A percentile compares a stretch with the other conserved stretches of the same genome.
Conservation (phyloP, 1,140 invertebrate genomes). For the Drosophila kurseongensis region DNA sequence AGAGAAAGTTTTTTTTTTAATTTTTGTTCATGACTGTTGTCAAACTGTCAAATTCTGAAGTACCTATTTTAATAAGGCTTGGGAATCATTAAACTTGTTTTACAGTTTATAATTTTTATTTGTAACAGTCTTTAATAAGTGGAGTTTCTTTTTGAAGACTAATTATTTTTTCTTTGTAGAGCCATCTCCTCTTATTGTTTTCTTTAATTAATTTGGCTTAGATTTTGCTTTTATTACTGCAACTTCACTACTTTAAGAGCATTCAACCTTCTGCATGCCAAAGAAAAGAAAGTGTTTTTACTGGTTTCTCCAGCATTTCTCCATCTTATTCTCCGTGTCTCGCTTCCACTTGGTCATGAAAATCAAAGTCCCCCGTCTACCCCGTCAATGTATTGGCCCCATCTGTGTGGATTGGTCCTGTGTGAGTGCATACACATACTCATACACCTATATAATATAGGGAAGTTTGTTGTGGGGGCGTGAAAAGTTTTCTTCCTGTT, state of each 20-base stretch:
- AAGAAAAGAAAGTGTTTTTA: slow-evolving; percentile 15
- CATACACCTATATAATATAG: slow-evolving; percentile 5
- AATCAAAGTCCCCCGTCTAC: slow-evolving; percentile 43
- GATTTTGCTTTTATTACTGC: not conserved
- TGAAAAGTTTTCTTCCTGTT: slow-evolving; percentile 55
- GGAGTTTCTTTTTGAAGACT: too few species aligned
- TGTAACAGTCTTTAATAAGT: too few species aligned
- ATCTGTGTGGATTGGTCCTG: slow-evolving; percentile 12
- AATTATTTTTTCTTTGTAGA: not conserved
- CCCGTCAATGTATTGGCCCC: slow-evolving; percentile 29
- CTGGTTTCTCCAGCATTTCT: slow-evolving; percentile 6
- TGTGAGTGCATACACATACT: not conserved
- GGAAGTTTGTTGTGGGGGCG: slow-evolving; percentile 17
- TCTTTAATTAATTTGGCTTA: slow-evolving; percentile 6
- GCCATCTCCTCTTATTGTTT: too few species aligned
- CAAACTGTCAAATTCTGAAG: too few species aligned
- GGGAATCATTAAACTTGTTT: too few species aligned
- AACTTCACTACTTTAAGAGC: slow-evolving; percentile 11
- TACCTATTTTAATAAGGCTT: too few species aligned
- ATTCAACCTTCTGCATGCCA: slow-evolving; percentile 16
- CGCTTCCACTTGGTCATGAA: slow-evolving; percentile 48
- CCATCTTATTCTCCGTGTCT: slow-evolving; percentile 17
- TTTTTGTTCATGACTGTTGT: too few species aligned
- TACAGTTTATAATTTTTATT: too few species aligned
- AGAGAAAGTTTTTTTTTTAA: too few species aligned